These are phyloP conservation scores for Acromyrmex echinatior DNA, from an alignment of 1,140 invertebrate genomes.

Conservation along the genomic window DNA sequence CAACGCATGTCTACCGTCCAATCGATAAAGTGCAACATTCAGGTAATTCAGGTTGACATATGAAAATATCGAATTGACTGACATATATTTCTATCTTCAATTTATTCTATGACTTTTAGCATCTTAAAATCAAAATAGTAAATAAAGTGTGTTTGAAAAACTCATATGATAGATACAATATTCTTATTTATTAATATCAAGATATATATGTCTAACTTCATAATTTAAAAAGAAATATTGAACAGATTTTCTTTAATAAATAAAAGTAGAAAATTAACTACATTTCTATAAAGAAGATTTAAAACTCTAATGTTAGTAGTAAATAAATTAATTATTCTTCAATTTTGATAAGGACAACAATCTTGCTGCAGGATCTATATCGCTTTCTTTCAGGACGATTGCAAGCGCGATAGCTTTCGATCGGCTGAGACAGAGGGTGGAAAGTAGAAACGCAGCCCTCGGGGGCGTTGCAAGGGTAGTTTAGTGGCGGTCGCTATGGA, in stretches of 20 bases:
- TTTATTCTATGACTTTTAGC: neutral
- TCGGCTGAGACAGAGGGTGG: conserved; percentile 74
- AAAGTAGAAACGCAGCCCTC: conserved; percentile 80
- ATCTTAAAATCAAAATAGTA: neutral
- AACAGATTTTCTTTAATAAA: conserved; percentile 5
- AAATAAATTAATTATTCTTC: neutral
- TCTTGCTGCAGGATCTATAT: conserved; percentile 19
- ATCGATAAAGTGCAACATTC: conserved; percentile 82
- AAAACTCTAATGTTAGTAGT: neutral
- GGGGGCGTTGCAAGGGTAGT: conserved; percentile 85
- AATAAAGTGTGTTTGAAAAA: conserved; percentile 12
- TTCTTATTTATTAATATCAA: neutral
- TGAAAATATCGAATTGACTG: conserved; percentile 43
- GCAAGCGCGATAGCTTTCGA: conserved; percentile 67
- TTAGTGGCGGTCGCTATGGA: conserved; percentile 86
- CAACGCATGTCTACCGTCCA: conserved; percentile 75
- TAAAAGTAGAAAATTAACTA: neutral
- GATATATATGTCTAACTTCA: neutral
- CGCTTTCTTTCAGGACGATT: conserved; percentile 61
- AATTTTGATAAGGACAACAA: neutral
- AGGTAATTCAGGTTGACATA: conserved; percentile 68
- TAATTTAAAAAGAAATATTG: conserved; percentile 1
- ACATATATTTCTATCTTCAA: conserved; percentile 21
- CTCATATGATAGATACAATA: neutral
- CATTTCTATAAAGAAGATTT: neutral